These are phyloP conservation scores for Anolis sagrei DNA, from an alignment of 2,113 vertebrate species.

Conservation along the genomic window DNA sequence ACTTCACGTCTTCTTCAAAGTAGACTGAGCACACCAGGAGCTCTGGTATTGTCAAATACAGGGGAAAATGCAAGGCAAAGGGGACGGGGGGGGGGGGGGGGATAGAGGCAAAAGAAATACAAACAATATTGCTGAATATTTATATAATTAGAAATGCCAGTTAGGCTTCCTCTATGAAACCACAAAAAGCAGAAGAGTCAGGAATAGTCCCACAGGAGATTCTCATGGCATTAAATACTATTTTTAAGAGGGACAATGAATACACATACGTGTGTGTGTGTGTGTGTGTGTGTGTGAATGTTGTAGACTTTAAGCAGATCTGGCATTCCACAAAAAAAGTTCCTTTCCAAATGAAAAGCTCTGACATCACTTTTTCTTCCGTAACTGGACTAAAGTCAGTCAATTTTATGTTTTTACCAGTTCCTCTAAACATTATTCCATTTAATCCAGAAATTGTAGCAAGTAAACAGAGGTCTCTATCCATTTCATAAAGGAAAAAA, in stretches of 20 bases:
- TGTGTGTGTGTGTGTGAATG: neutral
- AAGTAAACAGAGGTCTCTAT: no score
- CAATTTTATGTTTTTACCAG: no score
- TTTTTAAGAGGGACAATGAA: conserved; percentile 59
- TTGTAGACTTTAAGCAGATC: neutral
- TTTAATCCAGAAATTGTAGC: no score
- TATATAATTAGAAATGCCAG: conserved; percentile 67
- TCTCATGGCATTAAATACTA: conserved; percentile 41
- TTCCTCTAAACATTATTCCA: no score
- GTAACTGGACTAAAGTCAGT: neutral
- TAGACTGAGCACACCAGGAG: conserved; percentile 52
- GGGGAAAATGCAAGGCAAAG: conserved; percentile 27
- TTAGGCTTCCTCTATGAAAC: conserved; percentile 59
- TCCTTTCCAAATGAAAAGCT: neutral
- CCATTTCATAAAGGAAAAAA: no score
- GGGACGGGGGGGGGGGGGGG: neutral
- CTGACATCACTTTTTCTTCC: neutral
- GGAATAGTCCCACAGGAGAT: conserved; percentile 43
- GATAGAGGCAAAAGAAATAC: conserved; percentile 39
- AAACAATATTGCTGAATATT: conserved; percentile 66
- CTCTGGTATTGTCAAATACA: conserved; percentile 55
- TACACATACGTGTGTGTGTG: conserved; percentile 26
- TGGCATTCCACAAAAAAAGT: neutral
- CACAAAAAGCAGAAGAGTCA: conserved; percentile 53
- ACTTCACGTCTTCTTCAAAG: conserved; percentile 70